Conservation (phyloP, 2,113 vertebrate genomes). For the Daboia siamensis region DNA sequence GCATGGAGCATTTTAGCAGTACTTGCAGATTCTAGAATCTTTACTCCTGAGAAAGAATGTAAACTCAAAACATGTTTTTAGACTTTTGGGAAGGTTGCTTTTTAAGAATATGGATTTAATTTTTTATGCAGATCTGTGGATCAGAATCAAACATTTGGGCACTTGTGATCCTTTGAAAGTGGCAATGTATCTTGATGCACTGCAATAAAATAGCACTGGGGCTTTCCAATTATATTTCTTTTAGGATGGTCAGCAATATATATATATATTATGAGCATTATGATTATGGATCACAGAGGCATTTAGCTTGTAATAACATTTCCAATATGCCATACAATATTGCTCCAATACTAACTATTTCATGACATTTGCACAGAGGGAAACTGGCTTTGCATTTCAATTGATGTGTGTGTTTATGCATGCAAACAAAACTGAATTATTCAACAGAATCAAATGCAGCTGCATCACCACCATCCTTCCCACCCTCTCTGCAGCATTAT, state of each 20-base stretch:
- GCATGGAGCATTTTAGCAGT: neutral
- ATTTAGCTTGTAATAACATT: conserved; percentile 35
- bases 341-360: conserved; percentile 6
- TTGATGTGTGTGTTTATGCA: conserved; percentile 14
- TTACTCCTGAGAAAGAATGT: neutral
- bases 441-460: conserved; percentile 57
- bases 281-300: conserved; percentile 24
- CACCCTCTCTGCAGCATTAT: conserved; percentile 96
- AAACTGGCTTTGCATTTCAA: conserved; percentile 55
- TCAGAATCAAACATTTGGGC: neutral
- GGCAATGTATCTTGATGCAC: neutral
- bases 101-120: neutral
- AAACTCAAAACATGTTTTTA: neutral
- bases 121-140: neutral
- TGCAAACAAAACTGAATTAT: conserved; percentile 45
- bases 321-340: conserved; percentile 24
- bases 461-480: conserved; percentile 46
- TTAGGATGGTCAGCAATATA: neutral
- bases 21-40: neutral
- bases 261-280: neutral
- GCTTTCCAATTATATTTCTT: neutral
- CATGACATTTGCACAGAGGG: conserved; percentile 42
- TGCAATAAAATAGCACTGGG: neutral
- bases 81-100: neutral
- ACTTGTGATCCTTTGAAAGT: neutral